phyloP scores from a whole-genome alignment of 2,113 vertebrate genomes.

The Leuciscus idus region DNA sequence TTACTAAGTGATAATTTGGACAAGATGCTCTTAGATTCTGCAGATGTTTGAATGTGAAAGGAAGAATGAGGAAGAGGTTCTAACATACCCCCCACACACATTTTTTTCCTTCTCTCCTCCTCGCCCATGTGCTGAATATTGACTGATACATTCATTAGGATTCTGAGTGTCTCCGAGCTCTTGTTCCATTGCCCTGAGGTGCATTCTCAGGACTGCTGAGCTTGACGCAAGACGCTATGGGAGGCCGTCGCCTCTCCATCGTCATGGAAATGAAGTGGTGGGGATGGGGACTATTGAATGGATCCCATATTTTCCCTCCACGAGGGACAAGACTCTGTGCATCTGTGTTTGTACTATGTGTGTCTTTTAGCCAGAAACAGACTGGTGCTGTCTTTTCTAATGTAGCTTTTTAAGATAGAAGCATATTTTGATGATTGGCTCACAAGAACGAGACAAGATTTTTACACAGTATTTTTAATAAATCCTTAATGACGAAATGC shows the following conservation, averaged over 20 bases:
- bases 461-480: background rate
- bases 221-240: background rate
- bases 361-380: constrained; percentile 1
- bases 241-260: background rate
- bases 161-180: constrained; percentile 10
- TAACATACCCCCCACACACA: background rate
- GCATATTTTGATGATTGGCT: background rate
- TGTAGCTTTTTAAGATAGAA: background rate
- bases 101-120: background rate
- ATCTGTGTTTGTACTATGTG: background rate
- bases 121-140: background rate
- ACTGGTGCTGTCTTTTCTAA: background rate
- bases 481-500: no score
- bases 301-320: background rate
- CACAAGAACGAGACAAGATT: no score
- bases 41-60: background rate
- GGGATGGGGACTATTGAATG: background rate
- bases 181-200: constrained; percentile 10
- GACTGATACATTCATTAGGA: constrained; percentile 28
- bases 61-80: background rate
- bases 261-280: constrained; percentile 1
- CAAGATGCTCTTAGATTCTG: constrained; percentile 7
- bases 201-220: background rate
- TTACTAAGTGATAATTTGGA: constrained; percentile 30
- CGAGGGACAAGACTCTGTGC: background rate